Conservation (phyloP, 2,113 vertebrate genomes). For the Haemorhous mexicanus region DNA sequence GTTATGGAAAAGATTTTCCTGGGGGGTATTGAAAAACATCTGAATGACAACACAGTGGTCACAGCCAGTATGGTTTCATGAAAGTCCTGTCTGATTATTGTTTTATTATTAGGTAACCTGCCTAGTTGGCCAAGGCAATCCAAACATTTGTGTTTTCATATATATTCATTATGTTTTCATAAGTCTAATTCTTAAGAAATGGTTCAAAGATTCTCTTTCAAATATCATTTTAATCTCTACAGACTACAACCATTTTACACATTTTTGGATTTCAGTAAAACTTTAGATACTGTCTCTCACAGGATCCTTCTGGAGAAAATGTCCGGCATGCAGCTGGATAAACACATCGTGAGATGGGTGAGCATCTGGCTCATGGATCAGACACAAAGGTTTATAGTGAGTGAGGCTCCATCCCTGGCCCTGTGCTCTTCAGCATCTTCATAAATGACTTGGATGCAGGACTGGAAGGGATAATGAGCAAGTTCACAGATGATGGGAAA, state of each 20-base stretch:
- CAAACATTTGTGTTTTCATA: too few species aligned
- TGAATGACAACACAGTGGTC: neutral
- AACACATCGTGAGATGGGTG: rapidly evolving
- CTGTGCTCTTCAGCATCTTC: neutral
- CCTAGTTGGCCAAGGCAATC: neutral
- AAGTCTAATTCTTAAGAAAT: neutral
- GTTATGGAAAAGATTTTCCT: neutral
- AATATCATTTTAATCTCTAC: neutral
- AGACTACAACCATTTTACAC: neutral
- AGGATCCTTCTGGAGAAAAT: neutral
- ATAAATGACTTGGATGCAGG: neutral
- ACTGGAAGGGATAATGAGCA: neutral
- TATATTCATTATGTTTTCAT: neutral
- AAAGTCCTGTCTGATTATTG: neutral
- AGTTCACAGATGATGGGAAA: neutral
- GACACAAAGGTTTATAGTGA: neutral
- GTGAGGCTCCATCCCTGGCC: rapidly evolving
- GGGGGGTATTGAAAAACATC: neutral
- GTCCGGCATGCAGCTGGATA: neutral
- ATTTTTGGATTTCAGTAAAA: neutral
- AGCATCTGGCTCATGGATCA: rapidly evolving
- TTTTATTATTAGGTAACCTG: neutral
- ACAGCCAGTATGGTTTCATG: neutral
- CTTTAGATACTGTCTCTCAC: neutral
- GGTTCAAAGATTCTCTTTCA: neutral